Evolutionary conservation across 2,797 vertebrate genomes (phyloP).

Genomic region (Heterohyrax brucei): DNA sequence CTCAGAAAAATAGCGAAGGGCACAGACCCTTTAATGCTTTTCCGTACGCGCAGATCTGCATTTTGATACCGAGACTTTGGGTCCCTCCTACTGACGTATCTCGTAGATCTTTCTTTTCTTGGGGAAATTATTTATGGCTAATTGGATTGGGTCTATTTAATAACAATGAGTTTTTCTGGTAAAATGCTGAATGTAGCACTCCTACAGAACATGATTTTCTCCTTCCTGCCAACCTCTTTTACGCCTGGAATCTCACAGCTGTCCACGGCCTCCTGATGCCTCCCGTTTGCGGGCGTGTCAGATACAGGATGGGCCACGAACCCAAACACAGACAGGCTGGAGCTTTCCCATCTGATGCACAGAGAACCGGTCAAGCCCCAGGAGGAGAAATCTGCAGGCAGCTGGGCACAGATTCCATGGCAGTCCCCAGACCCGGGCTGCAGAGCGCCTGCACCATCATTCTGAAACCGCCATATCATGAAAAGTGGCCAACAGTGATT

Average conservation of each 20-base stretch:
- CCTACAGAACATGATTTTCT: not conserved
- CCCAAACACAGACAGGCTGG: not conserved
- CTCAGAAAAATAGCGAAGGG: constrained; percentile 2
- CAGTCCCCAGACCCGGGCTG: not conserved
- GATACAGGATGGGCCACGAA: not conserved
- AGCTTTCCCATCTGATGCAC: not conserved
- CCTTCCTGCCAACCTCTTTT: constrained; percentile 26
- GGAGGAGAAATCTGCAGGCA: not conserved
- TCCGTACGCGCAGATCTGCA: not conserved
- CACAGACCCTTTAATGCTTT: not conserved
- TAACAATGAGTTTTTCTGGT: not conserved
- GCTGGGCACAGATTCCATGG: not conserved
- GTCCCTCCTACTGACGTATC: not conserved
- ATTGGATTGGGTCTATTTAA: not conserved
- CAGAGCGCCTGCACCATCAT: not conserved
- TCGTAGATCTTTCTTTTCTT: constrained; percentile 34
- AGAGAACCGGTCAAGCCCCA: not conserved
- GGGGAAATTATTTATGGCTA: constrained; percentile 13
- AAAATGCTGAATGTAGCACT: not conserved
- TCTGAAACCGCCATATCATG: not conserved
- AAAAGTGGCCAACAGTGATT: not conserved
- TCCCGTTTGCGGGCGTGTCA: not conserved
- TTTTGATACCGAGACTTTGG: constrained; percentile 43
- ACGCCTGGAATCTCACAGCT: not conserved
- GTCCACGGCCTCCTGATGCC: not conserved